Evolutionary conservation across 1,140 invertebrate species (phyloP).

Genomic region (Panonychus citri): DNA sequence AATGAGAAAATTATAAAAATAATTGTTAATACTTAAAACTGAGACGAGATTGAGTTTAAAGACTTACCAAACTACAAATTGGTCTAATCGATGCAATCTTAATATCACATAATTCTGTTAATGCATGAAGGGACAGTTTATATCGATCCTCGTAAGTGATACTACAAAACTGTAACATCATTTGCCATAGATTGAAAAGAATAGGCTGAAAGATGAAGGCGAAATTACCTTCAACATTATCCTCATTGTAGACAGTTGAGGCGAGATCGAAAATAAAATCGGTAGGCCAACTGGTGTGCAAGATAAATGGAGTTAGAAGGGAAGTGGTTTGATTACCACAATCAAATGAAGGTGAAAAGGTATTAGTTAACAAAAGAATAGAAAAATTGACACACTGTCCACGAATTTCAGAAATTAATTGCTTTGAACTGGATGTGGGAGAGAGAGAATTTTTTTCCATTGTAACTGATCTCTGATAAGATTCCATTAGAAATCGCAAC

Average conservation of each 20-base stretch:
- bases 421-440: neutral
- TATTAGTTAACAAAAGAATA: neutral
- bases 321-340: neutral
- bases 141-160: slow-evolving; percentile 44
- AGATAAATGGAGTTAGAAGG: neutral
- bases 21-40: neutral
- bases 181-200: slow-evolving; percentile 37
- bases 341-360: neutral
- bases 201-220: slow-evolving; percentile 36
- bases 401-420: neutral
- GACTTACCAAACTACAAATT: slow-evolving; percentile 46
- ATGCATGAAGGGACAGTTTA: slow-evolving; percentile 35
- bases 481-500: neutral
- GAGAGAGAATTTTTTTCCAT: neutral
- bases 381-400: slow-evolving; percentile 1
- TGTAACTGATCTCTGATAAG: neutral
- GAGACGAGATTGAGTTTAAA: neutral
- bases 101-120: slow-evolving; percentile 46
- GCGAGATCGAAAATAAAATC: neutral
- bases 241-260: neutral
- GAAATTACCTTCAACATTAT: neutral
- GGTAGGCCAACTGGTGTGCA: neutral
- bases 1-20: neutral
- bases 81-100: slow-evolving; percentile 35
- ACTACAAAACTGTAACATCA: slow-evolving; percentile 34